A percentile compares a stretch with the other conserved stretches of the same genome.
These are phyloP conservation scores for Lycophotia porphyrea DNA, from an alignment of 2,888 invertebrate species.

Conservation along the genomic window DNA sequence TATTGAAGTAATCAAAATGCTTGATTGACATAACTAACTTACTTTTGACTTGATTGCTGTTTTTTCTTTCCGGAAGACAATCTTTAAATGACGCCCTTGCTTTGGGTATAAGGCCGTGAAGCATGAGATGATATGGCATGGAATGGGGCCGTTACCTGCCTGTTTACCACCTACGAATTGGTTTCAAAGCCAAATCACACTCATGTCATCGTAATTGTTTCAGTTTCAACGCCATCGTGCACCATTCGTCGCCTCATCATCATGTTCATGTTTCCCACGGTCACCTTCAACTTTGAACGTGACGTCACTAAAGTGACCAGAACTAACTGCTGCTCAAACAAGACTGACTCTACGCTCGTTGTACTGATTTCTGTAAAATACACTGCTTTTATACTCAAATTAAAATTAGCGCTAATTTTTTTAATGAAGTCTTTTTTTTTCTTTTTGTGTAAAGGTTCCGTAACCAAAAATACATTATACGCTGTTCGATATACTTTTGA, in stretches of 20 bases:
- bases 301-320: conserved; percentile 18
- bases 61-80: neutral
- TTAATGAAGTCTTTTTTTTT: conserved; percentile 2
- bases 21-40: no score
- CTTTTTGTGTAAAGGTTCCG: neutral
- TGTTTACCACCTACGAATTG: no score
- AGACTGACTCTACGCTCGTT: conserved; percentile 51
- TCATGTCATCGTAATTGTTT: conserved; percentile 60
- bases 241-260: conserved; percentile 89
- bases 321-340: conserved; percentile 31
- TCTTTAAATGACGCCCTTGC: neutral
- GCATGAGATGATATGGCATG: no score
- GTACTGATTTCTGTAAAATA: conserved; percentile 39
- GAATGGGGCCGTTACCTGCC: no score
- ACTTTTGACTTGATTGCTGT: no score
- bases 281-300: conserved; percentile 79
- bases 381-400: conserved; percentile 47
- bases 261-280: conserved; percentile 86
- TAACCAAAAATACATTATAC: no score
- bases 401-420: conserved; percentile 63
- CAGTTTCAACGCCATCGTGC: conserved; percentile 91
- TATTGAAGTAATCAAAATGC: no score
- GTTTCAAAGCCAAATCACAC: neutral
- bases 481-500: neutral
- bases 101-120: neutral